A percentile compares a stretch with the other conserved stretches of the same genome.
phyloP scores from a whole-genome alignment of 2,888 invertebrate species.

The Litoditis marina region DNA sequence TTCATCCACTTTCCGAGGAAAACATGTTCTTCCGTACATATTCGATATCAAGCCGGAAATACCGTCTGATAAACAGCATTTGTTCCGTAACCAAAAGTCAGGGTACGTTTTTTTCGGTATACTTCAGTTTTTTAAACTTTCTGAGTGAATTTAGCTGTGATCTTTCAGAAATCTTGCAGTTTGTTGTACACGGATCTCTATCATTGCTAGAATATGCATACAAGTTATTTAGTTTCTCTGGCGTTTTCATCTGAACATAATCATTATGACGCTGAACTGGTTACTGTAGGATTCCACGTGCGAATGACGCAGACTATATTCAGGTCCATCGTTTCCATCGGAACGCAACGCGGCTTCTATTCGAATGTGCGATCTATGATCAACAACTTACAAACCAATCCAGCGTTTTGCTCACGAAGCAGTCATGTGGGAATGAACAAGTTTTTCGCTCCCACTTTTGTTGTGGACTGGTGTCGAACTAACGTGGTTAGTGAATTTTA shows the following conservation, averaged over 20 bases:
- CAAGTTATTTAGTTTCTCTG: too few relatives aligned
- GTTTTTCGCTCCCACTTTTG: slow-evolving; percentile 46
- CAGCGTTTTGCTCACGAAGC: slow-evolving; percentile 21
- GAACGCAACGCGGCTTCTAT: slow-evolving; percentile 41
- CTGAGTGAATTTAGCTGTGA: background rate
- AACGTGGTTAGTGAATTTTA: slow-evolving; percentile 46
- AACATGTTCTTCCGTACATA: slow-evolving; percentile 56
- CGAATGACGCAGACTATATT: too few relatives aligned
- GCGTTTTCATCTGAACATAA: too few relatives aligned
- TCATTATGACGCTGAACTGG: too few relatives aligned
- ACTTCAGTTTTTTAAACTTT: background rate
- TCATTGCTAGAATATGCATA: background rate
- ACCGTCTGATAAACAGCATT: slow-evolving; percentile 28
- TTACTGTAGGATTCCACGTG: too few relatives aligned
- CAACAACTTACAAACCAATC: slow-evolving; percentile 21
- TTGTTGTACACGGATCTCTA: too few relatives aligned
- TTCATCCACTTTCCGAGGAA: slow-evolving; percentile 50
- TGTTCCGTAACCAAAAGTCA: slow-evolving; percentile 25
- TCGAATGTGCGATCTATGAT: slow-evolving; percentile 32
- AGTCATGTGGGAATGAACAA: slow-evolving; percentile 40
- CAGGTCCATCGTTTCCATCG: slow-evolving; percentile 37
- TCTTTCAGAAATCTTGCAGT: background rate
- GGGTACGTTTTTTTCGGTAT: slow-evolving; percentile 21
- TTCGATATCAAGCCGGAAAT: slow-evolving; percentile 41
- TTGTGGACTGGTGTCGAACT: slow-evolving; percentile 58